Conservation (phyloP, 2,113 vertebrate species). For the Neodontobutis hainanensis region DNA sequence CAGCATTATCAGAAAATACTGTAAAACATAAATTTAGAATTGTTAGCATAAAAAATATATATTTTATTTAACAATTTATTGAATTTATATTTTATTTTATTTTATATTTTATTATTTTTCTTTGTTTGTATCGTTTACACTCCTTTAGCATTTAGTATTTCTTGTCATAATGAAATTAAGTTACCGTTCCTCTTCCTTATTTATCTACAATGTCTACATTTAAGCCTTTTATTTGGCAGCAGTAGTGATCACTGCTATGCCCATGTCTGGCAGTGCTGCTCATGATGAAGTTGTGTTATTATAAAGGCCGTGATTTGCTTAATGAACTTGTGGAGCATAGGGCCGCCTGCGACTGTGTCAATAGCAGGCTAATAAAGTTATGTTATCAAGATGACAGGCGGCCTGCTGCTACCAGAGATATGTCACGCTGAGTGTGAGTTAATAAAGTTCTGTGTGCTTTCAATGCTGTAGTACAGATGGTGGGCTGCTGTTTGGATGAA, state of each 20-base stretch:
- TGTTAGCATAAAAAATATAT: too few species aligned
- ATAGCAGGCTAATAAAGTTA: slow-evolving; percentile 69
- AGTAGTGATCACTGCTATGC: slow-evolving; percentile 33
- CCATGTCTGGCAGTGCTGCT: slow-evolving; percentile 35
- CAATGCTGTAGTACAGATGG: slow-evolving; percentile 57
- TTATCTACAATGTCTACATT: slow-evolving; percentile 12
- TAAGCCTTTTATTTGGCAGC: slow-evolving; percentile 22
- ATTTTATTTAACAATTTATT: too few species aligned
- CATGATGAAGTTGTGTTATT: slow-evolving; percentile 60
- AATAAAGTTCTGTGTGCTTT: slow-evolving; percentile 69
- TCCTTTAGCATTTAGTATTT: not conserved
- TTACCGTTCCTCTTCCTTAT: not conserved
- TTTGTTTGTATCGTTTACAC: not conserved
- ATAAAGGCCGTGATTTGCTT: slow-evolving; percentile 45
- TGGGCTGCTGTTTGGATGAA: slow-evolving; percentile 39
- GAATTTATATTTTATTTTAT: too few species aligned
- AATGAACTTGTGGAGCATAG: slow-evolving; percentile 59
- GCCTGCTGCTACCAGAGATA: slow-evolving; percentile 62
- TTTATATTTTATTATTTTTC: too few species aligned
- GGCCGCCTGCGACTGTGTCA: slow-evolving; percentile 55
- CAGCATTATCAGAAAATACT: too few species aligned
- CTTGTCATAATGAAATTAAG: not conserved
- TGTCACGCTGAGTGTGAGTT: slow-evolving; percentile 63
- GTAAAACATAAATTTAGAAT: too few species aligned
- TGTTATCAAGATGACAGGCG: slow-evolving; percentile 56